Percentiles rank a stretch among this genome's conserved stretches.
Conservation (phyloP, 2,888 invertebrate species). For the Smittia sp. region DNA sequence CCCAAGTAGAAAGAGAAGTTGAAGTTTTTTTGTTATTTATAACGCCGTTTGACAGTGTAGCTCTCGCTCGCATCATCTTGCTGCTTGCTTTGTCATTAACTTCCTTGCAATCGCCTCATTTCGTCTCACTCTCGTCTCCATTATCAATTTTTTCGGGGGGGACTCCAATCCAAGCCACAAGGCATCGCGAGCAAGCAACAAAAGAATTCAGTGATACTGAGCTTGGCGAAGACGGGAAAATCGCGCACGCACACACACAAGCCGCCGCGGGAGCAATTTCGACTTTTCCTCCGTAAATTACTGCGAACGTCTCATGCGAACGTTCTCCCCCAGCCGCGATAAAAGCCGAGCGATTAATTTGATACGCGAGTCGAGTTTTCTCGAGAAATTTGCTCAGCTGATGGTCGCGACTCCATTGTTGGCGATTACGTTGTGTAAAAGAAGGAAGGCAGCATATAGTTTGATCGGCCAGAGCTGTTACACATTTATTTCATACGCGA, state of each 20-base stretch:
- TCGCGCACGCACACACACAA: neutral
- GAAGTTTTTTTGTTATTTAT: slow-evolving; percentile 9
- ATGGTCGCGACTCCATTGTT: slow-evolving; percentile 16
- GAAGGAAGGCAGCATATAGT: neutral
- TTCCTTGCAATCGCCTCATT: slow-evolving; percentile 1
- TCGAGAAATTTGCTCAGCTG: neutral
- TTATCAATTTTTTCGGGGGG: neutral
- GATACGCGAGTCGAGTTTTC: neutral
- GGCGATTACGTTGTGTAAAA: slow-evolving; percentile 19
- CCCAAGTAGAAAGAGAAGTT: neutral
- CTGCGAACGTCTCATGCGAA: neutral
- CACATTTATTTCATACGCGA: neutral
- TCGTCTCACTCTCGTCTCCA: neutral
- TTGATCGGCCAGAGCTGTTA: neutral
- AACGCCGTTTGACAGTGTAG: neutral
- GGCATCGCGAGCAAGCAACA: neutral
- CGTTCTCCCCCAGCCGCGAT: neutral
- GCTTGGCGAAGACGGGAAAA: neutral
- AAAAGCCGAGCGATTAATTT: neutral
- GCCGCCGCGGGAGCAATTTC: neutral
- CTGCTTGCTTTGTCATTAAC: neutral
- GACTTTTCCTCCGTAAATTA: too few species aligned
- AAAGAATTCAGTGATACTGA: neutral
- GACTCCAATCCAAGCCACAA: neutral
- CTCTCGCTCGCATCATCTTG: slow-evolving; percentile 6